Evolutionary conservation across 2,797 vertebrate species (phyloP), one percentile per base, ranked within the genome.

Genomic region (Paratrypauchen microcephalus): DNA sequence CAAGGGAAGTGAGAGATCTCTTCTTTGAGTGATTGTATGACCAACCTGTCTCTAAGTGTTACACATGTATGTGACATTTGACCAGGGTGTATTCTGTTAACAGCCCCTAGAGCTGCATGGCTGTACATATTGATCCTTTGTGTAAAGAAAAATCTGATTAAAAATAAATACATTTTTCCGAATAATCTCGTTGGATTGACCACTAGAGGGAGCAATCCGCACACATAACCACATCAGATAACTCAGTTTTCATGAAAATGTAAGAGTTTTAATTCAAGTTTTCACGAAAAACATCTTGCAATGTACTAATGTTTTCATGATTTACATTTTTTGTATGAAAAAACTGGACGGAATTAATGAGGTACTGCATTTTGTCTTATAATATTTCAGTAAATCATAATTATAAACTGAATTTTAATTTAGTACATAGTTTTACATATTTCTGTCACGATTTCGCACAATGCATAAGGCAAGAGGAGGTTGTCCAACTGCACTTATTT

Each of bases 161-260:
- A n/a, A n/a, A n/a, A n/a, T n/a, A n/a, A n/a, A n/a, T n/a, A 45
- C n/a, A 54, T 23, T 55, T 57, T 13, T 13, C 2, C 26, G 2
- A 15, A 18, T 15, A 6, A 67, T 28, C 30, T 36, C 26, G 23
- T 23, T 28, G 52, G 63, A n/a, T 60, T 68, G 5, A 74, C 92
- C 92, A 92, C 87, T 73, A 92, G 92, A 90, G 89, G 92, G 91
- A 74, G 89, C 87, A 88, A 67, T 70, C 58, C 48, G 45, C 88
- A 87, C 86, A 85, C 47, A 69, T 72, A 87, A 73, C 62, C 68
- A 9, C 64, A 18, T 59, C 11, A 50, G 8, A 36, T 30, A 21
- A 48, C 2, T 59, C 61, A 32, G 26, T 65, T 13, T 48, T 68
- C 9, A 65, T 13, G 13, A 71, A 71, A 73, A 56, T 72, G 41